phyloP scores from a whole-genome alignment of 2,888 invertebrate genomes.

The Nectonema munidae region DNA sequence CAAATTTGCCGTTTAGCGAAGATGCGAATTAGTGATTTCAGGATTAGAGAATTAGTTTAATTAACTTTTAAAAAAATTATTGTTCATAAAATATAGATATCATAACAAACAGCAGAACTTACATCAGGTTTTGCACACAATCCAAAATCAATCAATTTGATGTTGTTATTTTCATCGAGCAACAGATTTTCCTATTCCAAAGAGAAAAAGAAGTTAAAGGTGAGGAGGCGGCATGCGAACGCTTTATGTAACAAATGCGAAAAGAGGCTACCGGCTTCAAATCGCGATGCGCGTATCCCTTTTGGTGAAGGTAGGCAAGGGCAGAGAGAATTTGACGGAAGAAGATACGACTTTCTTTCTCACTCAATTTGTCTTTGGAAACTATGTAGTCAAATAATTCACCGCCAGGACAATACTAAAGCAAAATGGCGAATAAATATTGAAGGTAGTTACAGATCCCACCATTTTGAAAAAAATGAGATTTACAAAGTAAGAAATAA shows the following conservation, averaged over 20 bases:
- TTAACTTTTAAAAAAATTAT: too few species aligned
- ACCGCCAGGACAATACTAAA: constrained; percentile 40
- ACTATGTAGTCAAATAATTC: constrained; percentile 54
- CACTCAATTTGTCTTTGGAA: constrained; percentile 35
- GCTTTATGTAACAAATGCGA: constrained; percentile 8
- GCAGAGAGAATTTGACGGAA: constrained; percentile 45
- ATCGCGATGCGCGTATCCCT: constrained; percentile 44
- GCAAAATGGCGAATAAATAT: constrained; percentile 10
- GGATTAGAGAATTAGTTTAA: too few species aligned
- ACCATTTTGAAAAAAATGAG: constrained; percentile 8
- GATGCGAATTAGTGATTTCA: too few species aligned
- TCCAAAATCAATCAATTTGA: constrained; percentile 50
- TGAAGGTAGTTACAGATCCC: constrained; percentile 11
- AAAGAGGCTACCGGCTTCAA: constrained; percentile 40
- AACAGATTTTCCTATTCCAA: constrained; percentile 38
- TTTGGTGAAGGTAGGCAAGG: constrained; percentile 39
- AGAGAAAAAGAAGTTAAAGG: neutral
- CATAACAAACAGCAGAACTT: too few species aligned
- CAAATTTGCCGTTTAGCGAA: too few species aligned
- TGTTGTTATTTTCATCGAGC: constrained; percentile 36
- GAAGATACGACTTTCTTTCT: constrained; percentile 38
- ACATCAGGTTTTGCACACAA: constrained; percentile 36
- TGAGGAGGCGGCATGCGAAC: neutral
- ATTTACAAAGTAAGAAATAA: too few species aligned
- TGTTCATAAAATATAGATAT: too few species aligned